Evolutionary conservation across 1,140 invertebrate species (phyloP), one percentile per base, ranked within the genome.

Genomic region (Pogonognathellus flavescens): DNA sequence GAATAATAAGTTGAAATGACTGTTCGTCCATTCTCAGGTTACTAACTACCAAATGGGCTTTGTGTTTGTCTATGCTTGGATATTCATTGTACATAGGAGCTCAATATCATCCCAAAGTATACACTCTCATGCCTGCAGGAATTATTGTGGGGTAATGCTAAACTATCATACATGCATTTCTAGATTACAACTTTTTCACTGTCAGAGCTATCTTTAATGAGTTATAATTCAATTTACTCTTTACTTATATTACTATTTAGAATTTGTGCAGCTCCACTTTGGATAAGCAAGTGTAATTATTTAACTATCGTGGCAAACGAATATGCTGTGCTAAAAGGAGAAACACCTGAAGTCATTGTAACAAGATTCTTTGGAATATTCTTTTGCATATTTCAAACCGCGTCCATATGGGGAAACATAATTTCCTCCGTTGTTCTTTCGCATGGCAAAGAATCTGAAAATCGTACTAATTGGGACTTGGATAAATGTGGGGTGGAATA

Each of bases 331-430:
- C 91, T 96, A 60, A 96, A 95, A 14, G 96, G 97, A 86, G 95
- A 97, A 89, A 93, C 95, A 0, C 94, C 95, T 8, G 96, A 98
- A 90, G 95, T 95, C 7, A 96, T 98, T 87, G 96, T 99, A 83
- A 96, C 97, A 55, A 91, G 96, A 88, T 99, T 99, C 93, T 99
- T 99, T 91, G 98, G 98, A 25, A 96, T 98, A 92, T 99, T 99
- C 94, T 99, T 99, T 92, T 94, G 99, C 86, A 94, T 97, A 84
- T 98, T 98, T 94, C 98, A 99, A 90, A 96, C 96, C 0, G 95
- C 97, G 83, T 96, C 97, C 91, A 93, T 98, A 9, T 96, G 96
- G 96, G 87, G 97, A 89, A 99, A 99, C 92, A 93, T 99, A 57
- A 96, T 99, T 88, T 98, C 97, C 16, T 98, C 97, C 81, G 66